Conservation (phyloP, 2,888 invertebrate genomes). For the Aleiodes alternator region DNA sequence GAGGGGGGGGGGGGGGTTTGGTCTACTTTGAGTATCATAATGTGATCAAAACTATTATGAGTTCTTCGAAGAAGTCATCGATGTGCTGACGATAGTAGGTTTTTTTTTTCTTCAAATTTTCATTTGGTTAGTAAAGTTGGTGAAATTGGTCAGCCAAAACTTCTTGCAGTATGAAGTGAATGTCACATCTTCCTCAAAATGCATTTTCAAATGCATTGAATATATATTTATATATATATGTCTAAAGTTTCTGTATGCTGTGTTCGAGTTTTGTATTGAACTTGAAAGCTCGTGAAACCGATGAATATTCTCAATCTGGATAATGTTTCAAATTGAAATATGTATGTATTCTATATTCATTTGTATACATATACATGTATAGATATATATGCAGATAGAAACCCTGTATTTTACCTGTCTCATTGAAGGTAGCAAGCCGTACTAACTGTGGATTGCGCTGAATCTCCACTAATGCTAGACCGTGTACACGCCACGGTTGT, state of each 20-base stretch:
- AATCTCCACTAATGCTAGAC: slow-evolving; percentile 53
- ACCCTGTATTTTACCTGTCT: slow-evolving; percentile 16
- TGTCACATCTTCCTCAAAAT: neutral
- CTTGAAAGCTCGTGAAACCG: neutral
- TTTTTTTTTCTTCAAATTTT: neutral
- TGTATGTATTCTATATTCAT: neutral
- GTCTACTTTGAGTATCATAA: neutral
- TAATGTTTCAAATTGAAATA: slow-evolving; percentile 5
- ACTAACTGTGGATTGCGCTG: slow-evolving; percentile 35
- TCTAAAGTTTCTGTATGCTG: neutral
- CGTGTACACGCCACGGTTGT: slow-evolving; percentile 46
- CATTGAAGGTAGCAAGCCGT: slow-evolving; percentile 32
- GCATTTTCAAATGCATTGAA: slow-evolving; percentile 10
- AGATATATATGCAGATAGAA: neutral
- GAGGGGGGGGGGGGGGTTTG: no score
- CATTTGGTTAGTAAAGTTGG: slow-evolving; percentile 12
- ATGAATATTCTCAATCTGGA: slow-evolving; percentile 15
- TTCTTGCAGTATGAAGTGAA: neutral
- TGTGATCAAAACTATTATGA: neutral
- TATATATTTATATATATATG: no score
- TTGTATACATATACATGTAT: neutral
- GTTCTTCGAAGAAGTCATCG: neutral
- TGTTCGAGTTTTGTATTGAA: neutral
- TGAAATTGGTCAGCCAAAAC: slow-evolving; percentile 11
- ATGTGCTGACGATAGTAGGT: neutral